phyloP scores from a whole-genome alignment of 2,888 invertebrate genomes.

The Ochlodes sylvanus region DNA sequence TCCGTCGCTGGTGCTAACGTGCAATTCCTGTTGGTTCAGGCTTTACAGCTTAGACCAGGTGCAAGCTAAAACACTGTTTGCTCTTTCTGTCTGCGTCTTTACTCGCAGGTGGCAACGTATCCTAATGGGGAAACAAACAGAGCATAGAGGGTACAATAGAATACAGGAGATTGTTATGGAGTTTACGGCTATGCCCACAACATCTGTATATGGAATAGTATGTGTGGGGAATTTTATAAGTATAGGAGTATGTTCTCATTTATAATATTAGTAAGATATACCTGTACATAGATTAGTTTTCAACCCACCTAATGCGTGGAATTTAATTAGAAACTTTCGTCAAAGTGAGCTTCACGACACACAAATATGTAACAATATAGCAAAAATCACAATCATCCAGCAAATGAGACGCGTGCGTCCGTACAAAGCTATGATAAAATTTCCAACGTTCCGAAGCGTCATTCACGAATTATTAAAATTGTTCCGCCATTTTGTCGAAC shows the following conservation, averaged over 20 bases:
- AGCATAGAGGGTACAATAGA: neutral
- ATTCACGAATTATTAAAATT: conserved; percentile 73
- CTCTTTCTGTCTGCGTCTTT: conserved; percentile 3
- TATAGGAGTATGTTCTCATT: no score
- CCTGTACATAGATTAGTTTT: no score
- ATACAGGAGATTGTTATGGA: neutral
- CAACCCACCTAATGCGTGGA: neutral
- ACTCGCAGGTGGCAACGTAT: conserved; percentile 22
- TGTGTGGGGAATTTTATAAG: no score
- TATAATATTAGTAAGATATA: no score
- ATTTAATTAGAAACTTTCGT: conserved; percentile 7
- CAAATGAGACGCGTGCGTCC: conserved; percentile 53
- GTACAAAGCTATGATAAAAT: conserved; percentile 49
- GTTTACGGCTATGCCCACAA: no score
- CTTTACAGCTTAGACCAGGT: conserved; percentile 33
- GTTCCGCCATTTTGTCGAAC: conserved; percentile 64
- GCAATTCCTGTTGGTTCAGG: conserved; percentile 27
- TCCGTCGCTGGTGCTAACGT: neutral
- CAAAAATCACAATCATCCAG: conserved; percentile 46
- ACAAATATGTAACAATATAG: conserved; percentile 19
- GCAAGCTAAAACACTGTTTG: conserved; percentile 29
- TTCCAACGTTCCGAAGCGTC: conserved; percentile 50
- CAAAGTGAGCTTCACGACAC: conserved; percentile 19
- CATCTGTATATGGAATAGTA: no score
- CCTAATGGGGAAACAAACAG: conserved; percentile 25